Base-by-base conservation (phyloP, 1,140 invertebrate genomes). In the Drosophila navojoa region DNA sequence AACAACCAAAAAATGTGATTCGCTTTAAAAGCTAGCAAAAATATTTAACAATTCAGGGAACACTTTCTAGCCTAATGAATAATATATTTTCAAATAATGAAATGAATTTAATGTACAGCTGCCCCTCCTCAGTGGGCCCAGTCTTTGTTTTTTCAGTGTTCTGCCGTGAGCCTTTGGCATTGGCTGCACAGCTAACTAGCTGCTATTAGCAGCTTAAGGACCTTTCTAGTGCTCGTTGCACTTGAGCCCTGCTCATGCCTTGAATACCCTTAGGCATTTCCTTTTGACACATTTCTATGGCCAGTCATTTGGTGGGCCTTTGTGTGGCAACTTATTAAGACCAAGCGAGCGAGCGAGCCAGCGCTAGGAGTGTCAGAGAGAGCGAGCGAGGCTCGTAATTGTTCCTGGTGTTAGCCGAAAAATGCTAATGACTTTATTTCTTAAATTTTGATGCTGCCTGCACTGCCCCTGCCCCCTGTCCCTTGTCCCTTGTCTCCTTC, bases 391-490 rank as follows among this genome's bases (percentile, higher is more conserved):
- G 16, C 7, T 13, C 25, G 49, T 19, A 10, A 40, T 45, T 27
- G 29, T 25, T 76, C 67, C 40, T 78, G 81, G 74, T 85, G 82
- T 86, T 87, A 87, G 76, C 79, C 82, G 62, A 87, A 89, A 85
- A 77, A 87, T 87, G 84, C 82, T 87, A 87, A 87, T 87, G 84
- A 87, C 82, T 87, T 87, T 87, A 89, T 87, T 82, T 82, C 84
- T 82, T 71, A 79, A 89, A 84, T 81, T 70, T 50, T 81, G 76
- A 70, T 71, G 76, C 52, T 52, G 61, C 40, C 55, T 71, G 71
- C 59, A 9, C 15, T 27, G 47, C 10, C 19, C 5, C 32, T 19
- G 32, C 4, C 13, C 35, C 16, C n/a, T n/a, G n/a, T n/a, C n/a
- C n/a, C n/a, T n/a, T n/a, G n/a, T n/a, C 10, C 19, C 5, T 16